Percentiles rank a stretch among this genome's conserved stretches.
phyloP scores from a whole-genome alignment of 2,797 vertebrate genomes.

The Onychomys torridus region DNA sequence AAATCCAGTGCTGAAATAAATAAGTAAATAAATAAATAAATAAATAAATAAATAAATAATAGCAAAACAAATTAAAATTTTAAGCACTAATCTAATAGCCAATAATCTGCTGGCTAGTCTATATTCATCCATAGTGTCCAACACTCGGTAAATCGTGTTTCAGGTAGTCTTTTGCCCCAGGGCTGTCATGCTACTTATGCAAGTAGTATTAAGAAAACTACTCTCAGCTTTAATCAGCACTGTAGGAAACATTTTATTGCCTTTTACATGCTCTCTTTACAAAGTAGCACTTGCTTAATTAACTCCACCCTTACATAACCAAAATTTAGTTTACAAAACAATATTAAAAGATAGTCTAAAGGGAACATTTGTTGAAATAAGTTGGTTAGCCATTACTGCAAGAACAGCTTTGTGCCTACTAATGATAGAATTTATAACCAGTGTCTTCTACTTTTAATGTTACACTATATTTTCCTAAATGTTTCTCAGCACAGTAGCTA shows the following conservation, averaged over 20 bases:
- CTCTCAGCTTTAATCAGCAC: constrained; percentile 63
- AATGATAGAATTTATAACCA: constrained; percentile 78
- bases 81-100: too few species aligned
- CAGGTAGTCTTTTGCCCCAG: neutral
- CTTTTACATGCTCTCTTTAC: constrained; percentile 69
- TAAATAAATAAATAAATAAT: neutral
- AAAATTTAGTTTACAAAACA: constrained; percentile 76
- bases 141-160: neutral
- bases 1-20: neutral
- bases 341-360: constrained; percentile 80
- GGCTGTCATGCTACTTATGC: constrained; percentile 47
- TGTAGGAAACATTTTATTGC: constrained; percentile 68
- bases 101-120: neutral
- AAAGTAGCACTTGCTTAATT: constrained; percentile 79
- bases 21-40: neutral
- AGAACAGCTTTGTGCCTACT: constrained; percentile 76
- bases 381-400: constrained; percentile 66
- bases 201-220: constrained; percentile 66
- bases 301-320: constrained; percentile 71
- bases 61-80: neutral
- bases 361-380: constrained; percentile 75
- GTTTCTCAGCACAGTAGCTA: constrained; percentile 66
- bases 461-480: constrained; percentile 76
- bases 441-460: constrained; percentile 74
- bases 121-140: neutral